Conservation (phyloP, 2,797 vertebrate species). For the Emys orbicularis region DNA sequence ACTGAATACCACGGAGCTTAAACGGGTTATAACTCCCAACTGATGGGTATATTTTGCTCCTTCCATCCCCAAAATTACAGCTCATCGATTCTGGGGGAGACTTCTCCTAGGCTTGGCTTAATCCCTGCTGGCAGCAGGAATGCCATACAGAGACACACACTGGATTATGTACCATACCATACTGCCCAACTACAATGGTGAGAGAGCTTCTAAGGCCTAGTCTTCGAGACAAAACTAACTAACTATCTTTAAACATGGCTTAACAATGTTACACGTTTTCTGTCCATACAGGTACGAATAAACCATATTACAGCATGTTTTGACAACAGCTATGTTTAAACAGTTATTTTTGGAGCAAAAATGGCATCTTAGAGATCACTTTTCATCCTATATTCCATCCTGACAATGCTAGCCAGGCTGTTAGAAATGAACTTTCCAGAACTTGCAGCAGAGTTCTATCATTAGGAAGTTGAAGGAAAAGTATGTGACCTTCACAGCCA, state of each 20-base stretch:
- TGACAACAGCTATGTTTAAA: neutral
- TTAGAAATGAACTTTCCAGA: conserved; percentile 1
- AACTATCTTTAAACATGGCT: neutral
- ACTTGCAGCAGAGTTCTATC: neutral
- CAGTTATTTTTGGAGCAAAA: neutral
- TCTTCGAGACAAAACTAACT: neutral
- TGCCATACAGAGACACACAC: neutral
- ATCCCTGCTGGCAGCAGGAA: neutral
- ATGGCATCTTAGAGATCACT: neutral
- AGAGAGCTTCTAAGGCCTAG: neutral
- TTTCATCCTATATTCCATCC: neutral
- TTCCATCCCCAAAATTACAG: neutral
- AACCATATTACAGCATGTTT: neutral
- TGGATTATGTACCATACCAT: neutral
- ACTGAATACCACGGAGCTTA: neutral
- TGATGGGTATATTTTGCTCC: neutral
- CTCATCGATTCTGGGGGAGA: neutral
- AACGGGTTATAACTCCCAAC: neutral
- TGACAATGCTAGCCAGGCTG: neutral
- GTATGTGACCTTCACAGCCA: neutral
- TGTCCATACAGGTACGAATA: neutral
- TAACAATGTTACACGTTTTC: neutral
- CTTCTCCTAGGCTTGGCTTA: neutral
- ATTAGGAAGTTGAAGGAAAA: conserved; percentile 21
- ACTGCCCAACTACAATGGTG: neutral